Evolutionary conservation across 1,140 invertebrate genomes (phyloP), one percentile per base, ranked within the genome.

Genomic region (Coelopa frigida): DNA sequence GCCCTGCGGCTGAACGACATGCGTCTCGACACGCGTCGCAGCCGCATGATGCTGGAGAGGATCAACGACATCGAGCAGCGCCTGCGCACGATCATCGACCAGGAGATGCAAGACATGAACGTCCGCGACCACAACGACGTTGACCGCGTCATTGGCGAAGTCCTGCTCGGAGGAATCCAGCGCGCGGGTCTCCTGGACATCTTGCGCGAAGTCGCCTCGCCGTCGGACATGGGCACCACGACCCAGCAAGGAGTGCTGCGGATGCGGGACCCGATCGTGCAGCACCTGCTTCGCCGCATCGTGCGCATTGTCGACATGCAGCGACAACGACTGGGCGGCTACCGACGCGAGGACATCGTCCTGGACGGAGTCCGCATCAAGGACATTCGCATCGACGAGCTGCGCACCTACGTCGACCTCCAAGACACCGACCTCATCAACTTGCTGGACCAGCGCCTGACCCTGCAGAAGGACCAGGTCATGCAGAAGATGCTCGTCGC

Each of bases 341-440:
- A 82, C 56, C 73, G 73, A 33, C 69, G 70, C 36, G 72, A 78
- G 3, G 58, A 75, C 17, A 55, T 80, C 3, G 50, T 53, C 7
- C 78, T 73, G 51, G 52, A 62, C 2, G 78, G 75, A 8, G 74
- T 81, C n/a, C 72, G 71, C 48, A 59, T 81, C 27, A 73, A 75
- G 24, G 64, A 73, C 8, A 75, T 81, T 5, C 58, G 65, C 14
- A 72, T 80, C 10, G 72, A 73, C 23, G 32, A 50, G 33, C 41
- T 55, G 17, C 37, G 38, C 2, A 55, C 50, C 6, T 55, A 50
- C 22, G 33, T 48, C n/a, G 53, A 52, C 20, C n/a, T 37, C 3
- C 32, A 21, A 27, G 53, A 52, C 42, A 21, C 32, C 6, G 50
- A 55, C 50, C 32, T 55, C 2, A 49, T 23, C 8, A 51, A 51